Evolutionary conservation across 2,113 vertebrate species (phyloP).

Genomic region (Misgurnus mizolepis): DNA sequence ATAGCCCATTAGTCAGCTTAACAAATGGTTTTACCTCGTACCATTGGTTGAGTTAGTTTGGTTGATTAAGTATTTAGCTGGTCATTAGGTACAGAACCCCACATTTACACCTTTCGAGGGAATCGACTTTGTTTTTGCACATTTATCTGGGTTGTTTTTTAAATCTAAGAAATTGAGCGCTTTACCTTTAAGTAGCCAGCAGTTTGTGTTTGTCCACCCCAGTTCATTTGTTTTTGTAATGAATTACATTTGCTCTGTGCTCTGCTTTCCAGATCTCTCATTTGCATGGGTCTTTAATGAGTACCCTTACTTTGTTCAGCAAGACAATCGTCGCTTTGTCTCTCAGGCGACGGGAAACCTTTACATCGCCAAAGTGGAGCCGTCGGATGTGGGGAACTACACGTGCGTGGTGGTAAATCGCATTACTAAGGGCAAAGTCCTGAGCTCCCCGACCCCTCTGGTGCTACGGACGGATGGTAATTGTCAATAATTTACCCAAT

Average conservation of each 20-base stretch:
- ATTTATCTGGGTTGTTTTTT: no score
- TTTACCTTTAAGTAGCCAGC: not conserved
- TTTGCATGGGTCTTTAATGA: constrained; percentile 94
- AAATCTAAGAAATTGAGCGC: no score
- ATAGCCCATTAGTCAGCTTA: no score
- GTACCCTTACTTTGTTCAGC: constrained; percentile 86
- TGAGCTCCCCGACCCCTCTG: constrained; percentile 85
- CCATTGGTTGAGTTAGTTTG: no score
- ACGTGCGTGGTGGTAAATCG: constrained; percentile 85
- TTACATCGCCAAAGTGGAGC: constrained; percentile 90
- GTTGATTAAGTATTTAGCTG: no score
- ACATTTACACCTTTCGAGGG: no score
- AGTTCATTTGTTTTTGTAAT: constrained; percentile 13
- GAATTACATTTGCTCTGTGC: not conserved
- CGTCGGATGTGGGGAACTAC: constrained; percentile 89
- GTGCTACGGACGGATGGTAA: constrained; percentile 87
- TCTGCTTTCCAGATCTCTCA: constrained; percentile 73
- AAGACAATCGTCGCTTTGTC: constrained; percentile 89
- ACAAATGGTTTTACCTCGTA: no score
- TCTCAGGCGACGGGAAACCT: constrained; percentile 93
- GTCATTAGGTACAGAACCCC: no score
- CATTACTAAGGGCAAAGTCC: constrained; percentile 77
- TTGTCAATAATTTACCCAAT: not conserved
- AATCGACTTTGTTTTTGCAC: no score
- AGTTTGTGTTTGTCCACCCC: not conserved